Evolutionary conservation across 2,888 invertebrate genomes (phyloP).

Genomic region (Cacoxenus indagator): DNA sequence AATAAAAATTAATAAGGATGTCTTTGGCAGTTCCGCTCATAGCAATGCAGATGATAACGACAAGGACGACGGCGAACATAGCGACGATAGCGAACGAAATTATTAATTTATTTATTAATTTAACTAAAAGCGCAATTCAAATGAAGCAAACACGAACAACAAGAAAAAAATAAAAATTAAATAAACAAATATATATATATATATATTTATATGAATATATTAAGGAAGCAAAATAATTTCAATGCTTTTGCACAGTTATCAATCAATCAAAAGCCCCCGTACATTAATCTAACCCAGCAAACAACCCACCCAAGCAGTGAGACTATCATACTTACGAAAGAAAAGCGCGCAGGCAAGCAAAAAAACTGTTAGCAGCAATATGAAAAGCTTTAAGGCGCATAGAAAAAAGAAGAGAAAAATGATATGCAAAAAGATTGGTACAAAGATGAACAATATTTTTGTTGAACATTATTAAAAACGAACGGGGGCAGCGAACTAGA

Average conservation of each 20-base stretch:
- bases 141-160: background rate
- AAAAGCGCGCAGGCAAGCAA: background rate
- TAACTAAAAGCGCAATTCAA: background rate
- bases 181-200: background rate
- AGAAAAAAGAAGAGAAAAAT: background rate
- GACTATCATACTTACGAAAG: background rate
- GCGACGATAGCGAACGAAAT: no score
- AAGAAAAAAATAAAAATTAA: no score
- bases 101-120: constrained; percentile 5
- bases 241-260: constrained; percentile 31
- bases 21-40: constrained; percentile 13
- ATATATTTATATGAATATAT: background rate
- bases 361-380: no score
- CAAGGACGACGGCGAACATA: background rate
- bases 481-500: background rate
- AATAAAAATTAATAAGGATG: constrained; percentile 16
- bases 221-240: background rate
- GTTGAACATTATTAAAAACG: no score
- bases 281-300: background rate
- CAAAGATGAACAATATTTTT: background rate
- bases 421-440: background rate
- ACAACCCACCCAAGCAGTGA: constrained; percentile 16
- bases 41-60: background rate
- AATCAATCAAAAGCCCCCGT: constrained; percentile 36
- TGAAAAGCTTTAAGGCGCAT: background rate